These are phyloP conservation scores for Neodiprion pinetum DNA, from an alignment of 1,140 invertebrate species.

Conservation along the genomic window DNA sequence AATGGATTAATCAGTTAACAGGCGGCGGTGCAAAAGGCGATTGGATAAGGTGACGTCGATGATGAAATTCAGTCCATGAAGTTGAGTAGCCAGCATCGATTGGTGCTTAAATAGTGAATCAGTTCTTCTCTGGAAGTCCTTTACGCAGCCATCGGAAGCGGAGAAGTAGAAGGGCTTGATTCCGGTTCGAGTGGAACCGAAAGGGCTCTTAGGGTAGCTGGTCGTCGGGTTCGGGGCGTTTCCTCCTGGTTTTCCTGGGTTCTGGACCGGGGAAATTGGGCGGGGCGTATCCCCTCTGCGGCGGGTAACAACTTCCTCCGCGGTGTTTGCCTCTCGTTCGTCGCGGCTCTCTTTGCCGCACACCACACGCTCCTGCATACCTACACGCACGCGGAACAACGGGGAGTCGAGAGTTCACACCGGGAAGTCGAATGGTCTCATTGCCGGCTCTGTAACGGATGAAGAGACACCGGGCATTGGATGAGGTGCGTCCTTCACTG, in stretches of 20 bases:
- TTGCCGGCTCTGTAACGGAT: too few relatives aligned
- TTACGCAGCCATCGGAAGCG: neutral
- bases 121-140: too few relatives aligned
- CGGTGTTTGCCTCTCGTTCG: neutral
- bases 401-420: neutral
- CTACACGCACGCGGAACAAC: too few relatives aligned
- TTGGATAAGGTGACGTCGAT: too few relatives aligned
- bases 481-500: neutral
- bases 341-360: neutral
- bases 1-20: too few relatives aligned
- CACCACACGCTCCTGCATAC: too few relatives aligned
- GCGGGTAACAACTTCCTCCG: neutral
- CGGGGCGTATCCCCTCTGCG: slow-evolving; percentile 2
- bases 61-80: too few relatives aligned
- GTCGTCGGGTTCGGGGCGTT: neutral
- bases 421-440: neutral
- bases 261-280: neutral
- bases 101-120: too few relatives aligned
- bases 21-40: too few relatives aligned
- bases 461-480: neutral
- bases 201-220: neutral
- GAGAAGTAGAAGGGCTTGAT: neutral
- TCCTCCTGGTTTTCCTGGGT: neutral
- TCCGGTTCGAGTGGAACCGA: neutral
- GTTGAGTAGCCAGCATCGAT: too few relatives aligned